These are phyloP conservation scores for Scelioninae gen. 1 DNA, from an alignment of 2,888 invertebrate species.

Conservation along the genomic window DNA sequence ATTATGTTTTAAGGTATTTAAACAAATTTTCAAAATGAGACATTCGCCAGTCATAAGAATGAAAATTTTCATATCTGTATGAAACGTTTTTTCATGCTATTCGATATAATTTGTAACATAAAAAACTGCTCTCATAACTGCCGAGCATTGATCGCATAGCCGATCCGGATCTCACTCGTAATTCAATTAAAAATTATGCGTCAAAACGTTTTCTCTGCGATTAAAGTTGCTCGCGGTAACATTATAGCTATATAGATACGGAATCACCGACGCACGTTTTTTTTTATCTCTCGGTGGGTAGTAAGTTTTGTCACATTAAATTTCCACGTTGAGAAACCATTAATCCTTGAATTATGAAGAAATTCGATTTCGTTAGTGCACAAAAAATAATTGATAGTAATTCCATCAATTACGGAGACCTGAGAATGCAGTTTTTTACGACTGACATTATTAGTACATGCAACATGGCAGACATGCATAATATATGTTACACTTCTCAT, in stretches of 20 bases:
- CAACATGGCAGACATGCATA: conserved; percentile 28
- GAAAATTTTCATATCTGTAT: too few species aligned
- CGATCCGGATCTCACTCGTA: conserved; percentile 27
- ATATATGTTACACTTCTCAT: conserved; percentile 3
- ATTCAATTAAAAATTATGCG: conserved; percentile 44
- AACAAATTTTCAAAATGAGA: too few species aligned
- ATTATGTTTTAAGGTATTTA: too few species aligned
- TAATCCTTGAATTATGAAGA: conserved; percentile 53
- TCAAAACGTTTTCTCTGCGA: conserved; percentile 27
- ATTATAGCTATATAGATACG: conserved; percentile 15
- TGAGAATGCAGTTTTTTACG: conserved; percentile 45
- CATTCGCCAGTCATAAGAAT: not conserved
- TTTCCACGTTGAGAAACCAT: conserved; percentile 49
- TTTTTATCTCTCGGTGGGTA: conserved; percentile 1
- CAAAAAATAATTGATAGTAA: conserved; percentile 60
- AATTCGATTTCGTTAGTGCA: conserved; percentile 52
- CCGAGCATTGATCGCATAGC: not conserved
- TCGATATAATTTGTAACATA: not conserved
- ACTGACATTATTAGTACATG: conserved; percentile 36
- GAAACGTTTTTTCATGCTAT: not conserved
- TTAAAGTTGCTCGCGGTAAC: conserved; percentile 15
- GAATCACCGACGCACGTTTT: conserved; percentile 7
- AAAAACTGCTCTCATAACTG: conserved; percentile 2
- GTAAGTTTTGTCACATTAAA: conserved; percentile 53
- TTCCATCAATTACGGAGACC: conserved; percentile 52